Evolutionary conservation across 2,888 invertebrate species (phyloP).

Genomic region (Ormia ochracea): DNA sequence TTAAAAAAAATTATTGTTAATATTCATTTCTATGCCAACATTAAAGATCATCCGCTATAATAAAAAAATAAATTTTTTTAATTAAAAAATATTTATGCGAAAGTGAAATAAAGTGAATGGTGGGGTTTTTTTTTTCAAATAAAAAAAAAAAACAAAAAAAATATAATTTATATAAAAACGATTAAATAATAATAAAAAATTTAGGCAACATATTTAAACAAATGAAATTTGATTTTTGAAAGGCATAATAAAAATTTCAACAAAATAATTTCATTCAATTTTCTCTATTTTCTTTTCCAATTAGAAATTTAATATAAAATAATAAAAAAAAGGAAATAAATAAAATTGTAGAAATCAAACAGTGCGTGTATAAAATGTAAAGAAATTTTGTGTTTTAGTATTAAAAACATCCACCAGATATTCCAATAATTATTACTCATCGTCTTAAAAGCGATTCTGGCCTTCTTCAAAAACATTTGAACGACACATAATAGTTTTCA

Average conservation of each 20-base stretch:
- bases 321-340: too few relatives aligned
- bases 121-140: too few relatives aligned
- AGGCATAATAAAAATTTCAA: background rate
- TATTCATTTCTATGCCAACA: background rate
- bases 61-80: conserved; percentile 1
- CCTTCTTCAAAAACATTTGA: background rate
- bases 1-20: background rate
- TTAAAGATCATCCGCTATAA: background rate
- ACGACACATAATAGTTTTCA: conserved; percentile 11
- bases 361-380: too few relatives aligned
- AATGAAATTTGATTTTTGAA: background rate
- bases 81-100: too few relatives aligned
- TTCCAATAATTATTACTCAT: conserved; percentile 15
- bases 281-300: too few relatives aligned
- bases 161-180: background rate
- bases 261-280: background rate
- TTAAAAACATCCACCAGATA: background rate
- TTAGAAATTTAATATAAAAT: too few relatives aligned
- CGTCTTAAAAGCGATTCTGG: background rate
- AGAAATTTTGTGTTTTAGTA: too few relatives aligned
- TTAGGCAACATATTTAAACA: background rate
- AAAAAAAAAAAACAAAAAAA: background rate
- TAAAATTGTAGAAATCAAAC: too few relatives aligned
- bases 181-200: background rate
- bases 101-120: too few relatives aligned